These are phyloP conservation scores for Siniperca undulata DNA, from an alignment of 2,797 vertebrate species.

Conservation along the genomic window DNA sequence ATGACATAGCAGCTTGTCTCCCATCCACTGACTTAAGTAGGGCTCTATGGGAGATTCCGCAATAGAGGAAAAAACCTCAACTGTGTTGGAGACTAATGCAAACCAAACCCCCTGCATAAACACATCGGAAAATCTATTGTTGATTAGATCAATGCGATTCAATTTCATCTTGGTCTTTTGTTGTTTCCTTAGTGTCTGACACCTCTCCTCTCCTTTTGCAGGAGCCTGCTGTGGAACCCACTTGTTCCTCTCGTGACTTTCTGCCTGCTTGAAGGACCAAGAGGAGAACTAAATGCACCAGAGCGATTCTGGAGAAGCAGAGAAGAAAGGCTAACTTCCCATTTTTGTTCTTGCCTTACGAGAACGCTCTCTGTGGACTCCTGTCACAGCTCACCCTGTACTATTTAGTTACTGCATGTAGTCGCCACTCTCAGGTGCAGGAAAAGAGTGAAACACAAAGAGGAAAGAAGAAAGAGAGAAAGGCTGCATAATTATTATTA, in stretches of 20 bases:
- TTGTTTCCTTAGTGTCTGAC: conserved; percentile 44
- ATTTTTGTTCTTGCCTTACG: conserved; percentile 72
- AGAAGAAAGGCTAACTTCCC: conserved; percentile 62
- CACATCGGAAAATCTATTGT: neutral
- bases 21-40: conserved; percentile 15
- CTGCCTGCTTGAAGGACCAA: conserved; percentile 50
- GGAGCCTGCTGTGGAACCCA: conserved; percentile 56
- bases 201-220: conserved; percentile 62
- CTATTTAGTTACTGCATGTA: conserved; percentile 65
- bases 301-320: conserved; percentile 52
- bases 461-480: conserved; percentile 63
- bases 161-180: conserved; percentile 21
- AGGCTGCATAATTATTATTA: conserved; percentile 76
- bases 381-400: conserved; percentile 46
- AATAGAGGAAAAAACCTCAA: conserved; percentile 24
- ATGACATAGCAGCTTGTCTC: conserved; percentile 17
- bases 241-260: conserved; percentile 43
- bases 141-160: conserved; percentile 33
- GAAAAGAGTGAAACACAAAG: conserved; percentile 60
- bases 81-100: conserved; percentile 23
- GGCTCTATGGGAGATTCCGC: conserved; percentile 21
- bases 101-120: conserved; percentile 17
- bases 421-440: conserved; percentile 58
- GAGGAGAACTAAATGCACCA: conserved; percentile 56
- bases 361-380: conserved; percentile 66